Percentiles rank a stretch among this genome's conserved stretches.
These are phyloP conservation scores for Ylistrum balloti DNA, from an alignment of 1,140 invertebrate species.

Conservation along the genomic window DNA sequence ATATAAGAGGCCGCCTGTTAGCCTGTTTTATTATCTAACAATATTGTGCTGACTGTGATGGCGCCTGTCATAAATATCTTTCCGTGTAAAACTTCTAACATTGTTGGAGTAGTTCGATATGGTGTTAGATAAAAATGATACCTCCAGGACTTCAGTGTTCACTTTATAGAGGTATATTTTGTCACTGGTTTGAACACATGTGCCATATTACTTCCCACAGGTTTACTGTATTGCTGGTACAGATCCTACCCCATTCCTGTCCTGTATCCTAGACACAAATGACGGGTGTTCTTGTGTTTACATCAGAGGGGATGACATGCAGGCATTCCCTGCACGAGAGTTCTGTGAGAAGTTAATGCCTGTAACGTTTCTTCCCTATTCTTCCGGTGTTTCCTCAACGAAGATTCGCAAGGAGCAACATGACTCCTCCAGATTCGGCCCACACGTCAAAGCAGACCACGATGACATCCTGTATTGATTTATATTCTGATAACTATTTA, in stretches of 20 bases:
- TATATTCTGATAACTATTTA: not conserved
- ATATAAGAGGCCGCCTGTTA: too few relatives aligned
- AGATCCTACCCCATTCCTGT: conserved; percentile 77
- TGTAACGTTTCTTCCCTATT: conserved; percentile 79
- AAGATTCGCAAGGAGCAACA: conserved; percentile 75
- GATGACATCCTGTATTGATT: conserved; percentile 41
- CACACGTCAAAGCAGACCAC: conserved; percentile 60
- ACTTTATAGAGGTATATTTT: too few relatives aligned
- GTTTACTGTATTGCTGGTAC: conserved; percentile 79
- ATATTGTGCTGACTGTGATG: too few relatives aligned
- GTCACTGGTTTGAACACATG: too few relatives aligned
- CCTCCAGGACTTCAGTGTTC: too few relatives aligned
- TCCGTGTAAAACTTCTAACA: too few relatives aligned
- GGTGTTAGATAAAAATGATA: too few relatives aligned
- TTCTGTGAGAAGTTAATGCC: conserved; percentile 78
- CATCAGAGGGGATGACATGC: conserved; percentile 80
- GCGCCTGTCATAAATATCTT: too few relatives aligned
- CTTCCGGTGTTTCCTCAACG: conserved; percentile 75
- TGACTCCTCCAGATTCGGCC: conserved; percentile 67
- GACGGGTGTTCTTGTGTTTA: conserved; percentile 71
- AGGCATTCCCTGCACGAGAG: conserved; percentile 75
- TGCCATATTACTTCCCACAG: conserved; percentile 55
- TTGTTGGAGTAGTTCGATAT: too few relatives aligned
- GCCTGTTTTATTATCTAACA: too few relatives aligned
- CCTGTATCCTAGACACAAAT: conserved; percentile 71